Percentiles rank a stretch among this genome's conserved stretches.
phyloP scores from a whole-genome alignment of 2,888 invertebrate genomes.

The Cartodere bifasciata region DNA sequence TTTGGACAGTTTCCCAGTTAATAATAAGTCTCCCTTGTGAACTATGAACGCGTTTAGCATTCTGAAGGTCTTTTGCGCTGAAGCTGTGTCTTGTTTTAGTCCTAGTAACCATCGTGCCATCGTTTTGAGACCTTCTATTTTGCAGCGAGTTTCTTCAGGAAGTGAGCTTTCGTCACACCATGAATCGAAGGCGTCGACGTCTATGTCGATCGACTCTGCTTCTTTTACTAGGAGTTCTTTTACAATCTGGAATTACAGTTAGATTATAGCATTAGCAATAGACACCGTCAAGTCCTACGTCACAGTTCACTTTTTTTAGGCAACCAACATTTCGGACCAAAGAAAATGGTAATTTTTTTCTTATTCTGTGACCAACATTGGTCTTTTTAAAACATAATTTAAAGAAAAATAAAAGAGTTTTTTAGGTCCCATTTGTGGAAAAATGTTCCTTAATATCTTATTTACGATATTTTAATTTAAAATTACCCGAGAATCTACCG shows the following conservation, averaged over 20 bases:
- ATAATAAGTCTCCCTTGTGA: conserved; percentile 57
- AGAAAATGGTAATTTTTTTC: no score
- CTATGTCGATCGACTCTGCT: conserved; percentile 36
- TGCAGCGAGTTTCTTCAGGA: conserved; percentile 83
- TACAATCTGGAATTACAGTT: conserved; percentile 66
- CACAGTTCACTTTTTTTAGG: no score
- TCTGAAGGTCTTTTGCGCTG: conserved; percentile 86
- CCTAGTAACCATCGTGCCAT: conserved; percentile 95
- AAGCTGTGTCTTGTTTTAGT: conserved; percentile 72
- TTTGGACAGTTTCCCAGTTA: conserved; percentile 61
- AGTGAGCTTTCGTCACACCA: conserved; percentile 83
- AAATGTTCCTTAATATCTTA: no score
- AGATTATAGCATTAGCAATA: no score
- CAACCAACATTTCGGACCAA: no score
- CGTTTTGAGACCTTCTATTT: conserved; percentile 88
- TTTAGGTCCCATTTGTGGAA: no score
- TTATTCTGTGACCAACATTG: no score
- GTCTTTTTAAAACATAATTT: no score
- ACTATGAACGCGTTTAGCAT: conserved; percentile 90
- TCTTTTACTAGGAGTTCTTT: conserved; percentile 88
- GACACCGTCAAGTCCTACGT: no score
- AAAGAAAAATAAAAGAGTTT: no score
- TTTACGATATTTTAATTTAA: no score
- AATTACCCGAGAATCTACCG: no score
- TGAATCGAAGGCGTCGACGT: conserved; percentile 21